Evolutionary conservation across 2,113 vertebrate genomes (phyloP).

Genomic region (Lophotis ruficrista): DNA sequence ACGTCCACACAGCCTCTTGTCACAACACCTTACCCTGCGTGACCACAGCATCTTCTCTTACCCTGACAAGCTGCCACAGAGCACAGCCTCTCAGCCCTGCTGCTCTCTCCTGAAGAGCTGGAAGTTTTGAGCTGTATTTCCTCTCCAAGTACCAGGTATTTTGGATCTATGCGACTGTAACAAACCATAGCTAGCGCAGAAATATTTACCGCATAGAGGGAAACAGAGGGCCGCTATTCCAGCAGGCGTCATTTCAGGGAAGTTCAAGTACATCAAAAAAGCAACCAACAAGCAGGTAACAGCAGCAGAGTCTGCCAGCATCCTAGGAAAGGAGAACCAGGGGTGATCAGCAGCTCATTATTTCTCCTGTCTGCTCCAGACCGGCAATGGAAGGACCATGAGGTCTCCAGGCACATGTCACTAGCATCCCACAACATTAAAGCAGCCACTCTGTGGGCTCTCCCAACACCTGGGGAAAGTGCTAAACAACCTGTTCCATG

Average conservation of each 20-base stretch:
- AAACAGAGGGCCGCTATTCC: neutral
- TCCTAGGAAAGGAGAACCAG: neutral
- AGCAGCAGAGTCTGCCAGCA: neutral
- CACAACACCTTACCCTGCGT: no score
- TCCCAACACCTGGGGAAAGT: neutral
- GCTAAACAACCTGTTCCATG: neutral
- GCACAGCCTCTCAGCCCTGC: no score
- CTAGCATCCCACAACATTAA: neutral
- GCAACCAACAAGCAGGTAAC: neutral
- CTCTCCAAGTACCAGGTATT: no score
- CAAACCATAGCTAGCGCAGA: no score
- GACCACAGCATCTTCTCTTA: no score
- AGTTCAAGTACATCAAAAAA: neutral
- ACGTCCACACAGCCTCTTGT: no score
- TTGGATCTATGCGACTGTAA: no score
- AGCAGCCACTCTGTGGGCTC: neutral
- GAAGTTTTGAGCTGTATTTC: no score
- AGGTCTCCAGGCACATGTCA: neutral
- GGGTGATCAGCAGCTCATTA: neutral
- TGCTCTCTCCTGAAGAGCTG: no score
- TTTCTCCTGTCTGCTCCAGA: neutral
- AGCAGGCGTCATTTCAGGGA: neutral
- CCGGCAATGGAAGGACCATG: neutral
- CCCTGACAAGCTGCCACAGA: no score
- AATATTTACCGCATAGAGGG: no score